These are phyloP conservation scores for Aphaenogaster rudis DNA, from an alignment of 1,140 invertebrate genomes.

Conservation along the genomic window DNA sequence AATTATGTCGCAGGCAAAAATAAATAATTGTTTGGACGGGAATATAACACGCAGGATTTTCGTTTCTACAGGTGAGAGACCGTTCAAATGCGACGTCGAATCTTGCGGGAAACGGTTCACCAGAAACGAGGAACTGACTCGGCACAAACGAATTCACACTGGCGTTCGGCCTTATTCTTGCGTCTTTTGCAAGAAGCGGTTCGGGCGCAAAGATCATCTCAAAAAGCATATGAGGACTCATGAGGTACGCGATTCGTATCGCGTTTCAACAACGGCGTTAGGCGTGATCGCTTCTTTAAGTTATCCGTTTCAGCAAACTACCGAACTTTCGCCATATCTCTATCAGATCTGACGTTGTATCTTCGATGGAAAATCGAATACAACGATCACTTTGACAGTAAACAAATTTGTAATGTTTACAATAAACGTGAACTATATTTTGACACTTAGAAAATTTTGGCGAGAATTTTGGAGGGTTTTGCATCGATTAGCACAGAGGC, in stretches of 20 bases:
- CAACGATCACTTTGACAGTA: slow-evolving; percentile 9
- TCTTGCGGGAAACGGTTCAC: slow-evolving; percentile 96
- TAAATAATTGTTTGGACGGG: not conserved
- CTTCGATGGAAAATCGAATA: not conserved
- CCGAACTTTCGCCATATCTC: slow-evolving; percentile 36
- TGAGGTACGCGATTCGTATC: slow-evolving; percentile 78
- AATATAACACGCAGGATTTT: slow-evolving; percentile 37
- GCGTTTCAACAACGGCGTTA: slow-evolving; percentile 59
- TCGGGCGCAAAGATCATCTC: slow-evolving; percentile 95
- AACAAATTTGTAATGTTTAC: not conserved
- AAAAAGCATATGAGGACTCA: slow-evolving; percentile 94
- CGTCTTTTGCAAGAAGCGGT: slow-evolving; percentile 93
- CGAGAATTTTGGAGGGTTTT: not conserved
- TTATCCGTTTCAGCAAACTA: slow-evolving; percentile 47
- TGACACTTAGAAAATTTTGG: not conserved
- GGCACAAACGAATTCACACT: slow-evolving; percentile 96
- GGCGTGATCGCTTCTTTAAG: slow-evolving; percentile 47
- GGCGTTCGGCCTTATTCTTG: slow-evolving; percentile 94
- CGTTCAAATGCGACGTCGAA: slow-evolving; percentile 94
- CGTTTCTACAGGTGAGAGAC: slow-evolving; percentile 91
- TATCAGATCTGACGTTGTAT: slow-evolving; percentile 60
- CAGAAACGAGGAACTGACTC: slow-evolving; percentile 96
- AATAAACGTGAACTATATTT: slow-evolving; percentile 1
- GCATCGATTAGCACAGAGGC: not conserved
- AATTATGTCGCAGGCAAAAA: not conserved